Base-by-base conservation (phyloP, 1,140 invertebrate species). In the Aphidius gifuensis region DNA sequence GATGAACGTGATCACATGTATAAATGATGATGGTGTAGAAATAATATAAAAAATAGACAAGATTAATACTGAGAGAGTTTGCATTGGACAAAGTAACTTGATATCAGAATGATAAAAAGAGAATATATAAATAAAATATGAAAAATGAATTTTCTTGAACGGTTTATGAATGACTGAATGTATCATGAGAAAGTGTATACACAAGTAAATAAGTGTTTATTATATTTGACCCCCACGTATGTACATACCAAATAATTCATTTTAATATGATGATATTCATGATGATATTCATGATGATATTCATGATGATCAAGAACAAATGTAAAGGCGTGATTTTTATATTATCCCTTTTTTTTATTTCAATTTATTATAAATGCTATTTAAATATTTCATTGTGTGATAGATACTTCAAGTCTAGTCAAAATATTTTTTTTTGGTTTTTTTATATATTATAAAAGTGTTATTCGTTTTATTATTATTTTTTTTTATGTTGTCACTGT, bases 271-370 rank as follows among this genome's bases (percentile, higher is more conserved):
- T 55, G 44, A 55, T 55, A 55, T 55, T 40, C 5, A 43, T 42
- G 53, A 55, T 55, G 53, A 55, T 55, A n/a, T n/a, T n/a, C n/a
- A 40, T 40, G 40, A 55, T 55, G 44, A 55, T 55, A 55, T 55
- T 40, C 5, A 43, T 42, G 53, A 55, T 55, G 53, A 55, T 55
- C 53, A 55, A 55, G 53, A 55, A 42, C 53, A 40, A 55, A 40
- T 55, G 53, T 11, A 40, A 11, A 55, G 53, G 53, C 53, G 53
- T 55, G 40, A 55, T 55, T 55, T 40, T 55, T 40, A 43, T 40
- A n/a, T 55, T 49, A 21, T 38, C 40, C 50, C 6, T 39, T 9
- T 40, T n/a, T 11, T 43, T 55, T 40, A 43, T 55, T 55, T 55
- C 43, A 55, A 55, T 55, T 55, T 16, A 16, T 16, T 16, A 16